phyloP scores from a whole-genome alignment of 1,140 invertebrate species.

The Dinothrombium tinctorium region DNA sequence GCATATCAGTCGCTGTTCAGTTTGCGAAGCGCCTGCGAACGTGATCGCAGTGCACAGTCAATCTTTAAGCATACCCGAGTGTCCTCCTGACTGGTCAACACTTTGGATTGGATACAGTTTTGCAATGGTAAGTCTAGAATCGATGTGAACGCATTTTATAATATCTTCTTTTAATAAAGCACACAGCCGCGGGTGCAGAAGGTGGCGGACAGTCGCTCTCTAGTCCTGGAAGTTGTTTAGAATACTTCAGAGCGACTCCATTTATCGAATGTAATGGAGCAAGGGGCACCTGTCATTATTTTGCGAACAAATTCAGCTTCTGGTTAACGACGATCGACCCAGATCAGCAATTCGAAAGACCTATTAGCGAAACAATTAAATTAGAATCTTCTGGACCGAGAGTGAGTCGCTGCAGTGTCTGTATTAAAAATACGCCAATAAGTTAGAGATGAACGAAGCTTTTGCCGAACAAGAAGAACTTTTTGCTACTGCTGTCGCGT shows the following conservation, averaged over 20 bases:
- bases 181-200: constrained; percentile 39
- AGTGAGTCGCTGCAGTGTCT: constrained; percentile 86
- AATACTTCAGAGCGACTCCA: constrained; percentile 62
- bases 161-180: background rate
- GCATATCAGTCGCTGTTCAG: constrained; percentile 72
- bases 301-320: constrained; percentile 90
- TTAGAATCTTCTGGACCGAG: constrained; percentile 51
- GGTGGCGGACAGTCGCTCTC: constrained; percentile 71
- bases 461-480: too few species aligned
- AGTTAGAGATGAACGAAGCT: too few species aligned
- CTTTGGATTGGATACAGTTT: constrained; percentile 77
- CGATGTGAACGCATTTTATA: too few species aligned
- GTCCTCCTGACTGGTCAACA: constrained; percentile 62
- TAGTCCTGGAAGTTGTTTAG: constrained; percentile 74
- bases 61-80: constrained; percentile 48
- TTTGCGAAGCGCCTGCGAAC: constrained; percentile 67
- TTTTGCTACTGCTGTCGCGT: too few species aligned
- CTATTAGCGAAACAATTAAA: constrained; percentile 72
- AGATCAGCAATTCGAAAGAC: constrained; percentile 52
- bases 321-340: constrained; percentile 84
- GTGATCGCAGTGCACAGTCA: constrained; percentile 77
- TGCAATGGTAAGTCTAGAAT: constrained; percentile 43
- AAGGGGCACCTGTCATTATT: constrained; percentile 82
- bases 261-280: constrained; percentile 73
- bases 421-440: constrained; percentile 32